Evolutionary conservation across 2,888 invertebrate species (phyloP), one percentile per base, ranked within the genome.

Genomic region (Eristalis intricaria): DNA sequence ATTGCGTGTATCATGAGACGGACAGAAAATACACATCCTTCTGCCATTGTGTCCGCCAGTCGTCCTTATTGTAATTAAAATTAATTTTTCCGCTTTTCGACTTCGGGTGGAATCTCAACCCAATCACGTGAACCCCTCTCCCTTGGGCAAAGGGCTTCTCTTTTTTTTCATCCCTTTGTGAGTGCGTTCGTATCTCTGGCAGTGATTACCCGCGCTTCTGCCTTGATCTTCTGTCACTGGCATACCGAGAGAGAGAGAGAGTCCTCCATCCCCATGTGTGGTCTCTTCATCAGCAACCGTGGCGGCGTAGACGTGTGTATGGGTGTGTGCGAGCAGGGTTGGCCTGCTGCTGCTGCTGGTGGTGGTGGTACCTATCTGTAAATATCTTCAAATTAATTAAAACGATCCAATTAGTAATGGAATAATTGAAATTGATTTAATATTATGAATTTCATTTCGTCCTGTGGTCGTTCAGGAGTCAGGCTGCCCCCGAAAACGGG

Each of bases 361-460:
- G 50, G 50, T 43, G 43, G 56, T 7, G 26, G 19, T 73, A 60
- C 75, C 60, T 83, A 84, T 84, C 79, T 83, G 86, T 83, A 83
- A 87, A 87, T 89, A 89, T 89, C 87, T 87, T 84, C 87, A 89
- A 87, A 89, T 89, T 89, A 89, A 89, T 89, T 89, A 89, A 89
- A 89, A 87, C 87, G 87, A 87, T 89, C 87, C 89, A 89, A 89
- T 89, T 89, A 89, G 89, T 89, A 87, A 89, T 79, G 89, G 89
- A 87, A 89, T 89, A 88, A 88, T 88, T 88, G 88, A 88, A 84
- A 88, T 88, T 88, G 88, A 88, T 88, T 88, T 88, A 88, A 88
- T 88, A 88, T 88, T 84, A 84, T 87, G 87, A 87, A 87, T 87
- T 87, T 87, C 87, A 84, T 87, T 87, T 87, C 76, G 84, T 80